Conservation (phyloP, 2,888 invertebrate species). For the Reticulitermes lucifugus region DNA sequence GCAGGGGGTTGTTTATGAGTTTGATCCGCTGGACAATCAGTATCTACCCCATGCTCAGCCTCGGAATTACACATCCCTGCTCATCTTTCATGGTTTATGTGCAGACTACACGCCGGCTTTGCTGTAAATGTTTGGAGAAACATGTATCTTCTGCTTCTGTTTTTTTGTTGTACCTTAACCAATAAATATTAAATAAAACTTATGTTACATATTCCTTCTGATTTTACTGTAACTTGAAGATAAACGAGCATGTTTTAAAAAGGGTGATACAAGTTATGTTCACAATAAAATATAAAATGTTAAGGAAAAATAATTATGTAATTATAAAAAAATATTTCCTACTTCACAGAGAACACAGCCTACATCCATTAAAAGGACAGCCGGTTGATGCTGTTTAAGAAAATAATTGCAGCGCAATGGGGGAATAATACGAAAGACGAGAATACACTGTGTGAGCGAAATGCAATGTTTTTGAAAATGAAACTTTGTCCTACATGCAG, state of each 20-base stretch:
- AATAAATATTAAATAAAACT: constrained; percentile 41
- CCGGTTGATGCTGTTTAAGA: too few relatives aligned
- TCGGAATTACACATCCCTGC: constrained; percentile 9
- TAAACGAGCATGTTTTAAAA: constrained; percentile 24
- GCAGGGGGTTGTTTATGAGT: constrained; percentile 38
- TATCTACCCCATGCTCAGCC: constrained; percentile 20
- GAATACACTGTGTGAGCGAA: too few relatives aligned
- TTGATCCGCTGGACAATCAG: constrained; percentile 42
- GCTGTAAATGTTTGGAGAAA: constrained; percentile 40
- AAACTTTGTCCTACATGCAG: too few relatives aligned
- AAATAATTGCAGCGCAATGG: too few relatives aligned
- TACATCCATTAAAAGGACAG: too few relatives aligned
- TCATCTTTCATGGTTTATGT: constrained; percentile 43
- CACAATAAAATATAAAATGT: too few relatives aligned
- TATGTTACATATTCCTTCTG: constrained; percentile 40
- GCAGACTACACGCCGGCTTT: constrained; percentile 21
- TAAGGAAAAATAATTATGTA: too few relatives aligned
- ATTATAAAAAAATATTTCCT: too few relatives aligned
- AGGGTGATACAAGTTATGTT: too few relatives aligned
- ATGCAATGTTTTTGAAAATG: too few relatives aligned
- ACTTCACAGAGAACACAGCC: too few relatives aligned
- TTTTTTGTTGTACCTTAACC: constrained; percentile 22
- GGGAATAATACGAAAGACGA: too few relatives aligned
- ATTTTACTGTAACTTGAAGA: constrained; percentile 29
- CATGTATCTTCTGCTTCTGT: constrained; percentile 36